Evolutionary conservation across 2,888 invertebrate genomes (phyloP), one percentile per base, ranked within the genome.

Genomic region (Agriotes lineatus): DNA sequence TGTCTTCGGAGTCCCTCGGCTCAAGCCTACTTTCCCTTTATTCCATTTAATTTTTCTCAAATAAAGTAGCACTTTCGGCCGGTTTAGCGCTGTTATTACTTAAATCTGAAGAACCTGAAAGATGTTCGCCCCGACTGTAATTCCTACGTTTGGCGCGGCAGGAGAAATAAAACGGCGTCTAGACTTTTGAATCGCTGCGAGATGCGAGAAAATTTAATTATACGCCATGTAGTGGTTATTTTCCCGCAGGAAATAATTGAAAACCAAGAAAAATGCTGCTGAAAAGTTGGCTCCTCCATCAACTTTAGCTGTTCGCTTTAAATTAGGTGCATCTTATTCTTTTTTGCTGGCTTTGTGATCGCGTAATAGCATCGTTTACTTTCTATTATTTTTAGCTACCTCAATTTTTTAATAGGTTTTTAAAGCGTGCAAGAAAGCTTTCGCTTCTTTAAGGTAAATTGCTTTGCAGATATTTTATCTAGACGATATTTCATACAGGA

Each of bases 131-230:
- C 18, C 10, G 12, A 25, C 44, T 58, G 33, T 18, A 30, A 20
- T 33, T 33, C 10, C 10, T 5, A 5, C 19, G n/a, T 48, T 25
- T 22, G n/a, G 7, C 22, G 22, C 20, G 19, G 19, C 12, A 48
- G n/a, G 25, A 16, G 18, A 52, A 12, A 37, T 37, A n/a, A 39
- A 22, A 37, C 12, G 39, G 33, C 45, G 59, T 59, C 20, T 44
- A 45, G 45, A 45, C 39, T 50, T 61, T 48, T 39, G 48, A 45
- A 48, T 56, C 16, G 50, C 48, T 20, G 59, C 25, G 25, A n/a
- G n/a, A n/a, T n/a, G n/a, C n/a, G n/a, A 20, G 56, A 63, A 63
- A 63, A 56, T 56, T 56, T 63, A 63, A 63, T 63, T 56, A 63
- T 45, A 45, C 10, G 12, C 25, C 33, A 56, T 45, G 63, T 63